Conservation (phyloP, 2,113 vertebrate species). For the Ariopsis seemanni region DNA sequence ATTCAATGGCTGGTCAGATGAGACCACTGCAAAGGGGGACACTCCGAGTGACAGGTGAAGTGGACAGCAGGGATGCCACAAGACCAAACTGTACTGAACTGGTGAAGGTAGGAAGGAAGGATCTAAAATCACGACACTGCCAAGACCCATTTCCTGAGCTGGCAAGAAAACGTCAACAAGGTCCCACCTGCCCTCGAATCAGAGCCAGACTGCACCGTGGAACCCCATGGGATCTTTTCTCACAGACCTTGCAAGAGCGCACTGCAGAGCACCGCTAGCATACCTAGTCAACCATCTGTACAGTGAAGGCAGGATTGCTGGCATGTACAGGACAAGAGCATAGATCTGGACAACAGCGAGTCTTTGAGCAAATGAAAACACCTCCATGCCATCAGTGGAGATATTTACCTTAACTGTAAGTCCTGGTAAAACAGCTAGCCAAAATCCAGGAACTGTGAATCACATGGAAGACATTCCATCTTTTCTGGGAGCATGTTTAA, state of each 20-base stretch:
- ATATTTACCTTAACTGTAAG: not conserved
- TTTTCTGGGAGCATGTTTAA: not conserved
- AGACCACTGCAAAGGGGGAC: not conserved
- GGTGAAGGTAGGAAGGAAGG: not conserved
- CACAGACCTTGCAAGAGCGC: not conserved
- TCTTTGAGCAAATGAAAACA: not conserved
- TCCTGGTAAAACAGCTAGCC: too few species aligned
- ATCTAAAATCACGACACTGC: not conserved
- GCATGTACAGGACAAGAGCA: not conserved
- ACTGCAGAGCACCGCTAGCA: conserved; percentile 5
- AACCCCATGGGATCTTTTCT: not conserved
- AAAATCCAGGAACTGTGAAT: not conserved
- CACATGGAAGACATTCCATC: not conserved
- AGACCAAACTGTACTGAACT: not conserved
- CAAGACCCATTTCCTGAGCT: conserved; percentile 1
- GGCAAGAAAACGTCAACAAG: not conserved
- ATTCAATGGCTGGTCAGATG: not conserved
- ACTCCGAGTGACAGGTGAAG: not conserved
- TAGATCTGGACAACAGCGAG: not conserved
- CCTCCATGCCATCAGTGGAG: not conserved
- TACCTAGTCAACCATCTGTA: conserved; percentile 2
- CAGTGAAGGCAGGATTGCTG: not conserved
- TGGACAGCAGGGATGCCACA: not conserved
- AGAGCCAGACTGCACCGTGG: conserved; percentile 4
- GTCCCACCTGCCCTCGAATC: not conserved